Base-by-base conservation (phyloP, 2,888 invertebrate genomes). In the Orthosia gracilis region DNA sequence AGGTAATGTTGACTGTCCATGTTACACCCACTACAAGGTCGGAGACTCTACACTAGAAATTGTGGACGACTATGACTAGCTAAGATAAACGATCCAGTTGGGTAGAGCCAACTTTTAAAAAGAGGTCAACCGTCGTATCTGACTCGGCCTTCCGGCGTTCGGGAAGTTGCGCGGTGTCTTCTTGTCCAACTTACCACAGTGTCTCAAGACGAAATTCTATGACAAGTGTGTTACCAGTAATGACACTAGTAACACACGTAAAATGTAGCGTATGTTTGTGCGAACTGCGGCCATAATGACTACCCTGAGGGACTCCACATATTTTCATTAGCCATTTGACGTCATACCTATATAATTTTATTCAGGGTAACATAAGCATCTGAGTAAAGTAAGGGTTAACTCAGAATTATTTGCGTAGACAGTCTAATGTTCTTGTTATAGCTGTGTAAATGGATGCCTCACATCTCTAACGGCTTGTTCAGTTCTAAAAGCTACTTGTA, bases 281-380 rank as follows among this genome's bases (percentile, higher is more conserved):
- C 17, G 13, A 31, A 23, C 47, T 62, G n/a, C 1, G 59, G 59
- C 26, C 57, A 15, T 65, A 63, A 52, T 47, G 26, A 45, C 54
- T 5, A 40, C 59, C 70, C 47, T 57, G 45, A 58, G 66, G 69
- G 70, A 49, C 54, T 17, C 61, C 58, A 78, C 52, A 66, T 21
- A 77, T 77, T 63, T 65, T 73, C 70, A 69, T 82, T 74, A 69
- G 52, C 26, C 31, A 9, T 11, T 23, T 77, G 40, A 54, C 18
- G n/a, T 50, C 52, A 49, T 26, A 18, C 18, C 9, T 40, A 50
- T 5, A 18, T 67, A 72, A 69, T 63, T 63, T 55, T 64, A 54
- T 67, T 54, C 31, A 45, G n/a, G 57, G 21, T 12, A 12, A 64
- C 26, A 23, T 52, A 50, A 21, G 45, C 57, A 62, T 57, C 50